Evolutionary conservation across 2,797 vertebrate species (phyloP).

Genomic region (Ataeniobius toweri): DNA sequence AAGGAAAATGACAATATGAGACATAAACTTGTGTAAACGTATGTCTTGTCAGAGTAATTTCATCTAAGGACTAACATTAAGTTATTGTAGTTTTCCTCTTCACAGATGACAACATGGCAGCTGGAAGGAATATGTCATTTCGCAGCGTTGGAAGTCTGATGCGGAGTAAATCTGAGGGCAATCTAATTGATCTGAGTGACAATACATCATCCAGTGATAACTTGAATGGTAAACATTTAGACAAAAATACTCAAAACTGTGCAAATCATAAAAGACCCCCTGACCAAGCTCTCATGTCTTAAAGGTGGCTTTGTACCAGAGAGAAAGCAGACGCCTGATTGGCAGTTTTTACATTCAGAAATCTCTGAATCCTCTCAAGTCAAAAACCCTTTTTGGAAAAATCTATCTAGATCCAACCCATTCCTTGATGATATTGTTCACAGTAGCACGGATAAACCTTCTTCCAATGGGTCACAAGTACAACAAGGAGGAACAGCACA

Average conservation of each 20-base stretch:
- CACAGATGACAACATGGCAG: slow-evolving; percentile 86
- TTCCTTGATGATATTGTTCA: slow-evolving; percentile 91
- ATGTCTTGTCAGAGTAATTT: not conserved
- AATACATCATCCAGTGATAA: slow-evolving; percentile 63
- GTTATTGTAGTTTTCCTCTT: slow-evolving; percentile 5
- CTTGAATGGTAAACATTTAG: slow-evolving; percentile 67
- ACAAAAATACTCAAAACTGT: not conserved
- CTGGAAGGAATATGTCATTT: slow-evolving; percentile 73
- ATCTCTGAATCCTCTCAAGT: slow-evolving; percentile 62
- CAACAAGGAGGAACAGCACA: slow-evolving; percentile 79
- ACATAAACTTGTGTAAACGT: not conserved
- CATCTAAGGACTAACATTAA: not conserved
- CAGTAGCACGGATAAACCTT: slow-evolving; percentile 67
- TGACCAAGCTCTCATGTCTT: slow-evolving; percentile 25
- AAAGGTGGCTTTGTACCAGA: slow-evolving; percentile 62
- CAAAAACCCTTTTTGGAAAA: slow-evolving; percentile 93
- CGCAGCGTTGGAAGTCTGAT: slow-evolving; percentile 78
- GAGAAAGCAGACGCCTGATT: slow-evolving; percentile 53
- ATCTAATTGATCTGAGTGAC: slow-evolving; percentile 86
- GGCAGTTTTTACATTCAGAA: slow-evolving; percentile 65
- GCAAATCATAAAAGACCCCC: not conserved
- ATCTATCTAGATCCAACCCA: slow-evolving; percentile 90
- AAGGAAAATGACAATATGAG: too few relatives aligned
- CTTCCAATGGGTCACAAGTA: slow-evolving; percentile 63
- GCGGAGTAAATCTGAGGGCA: slow-evolving; percentile 89